phyloP scores from a whole-genome alignment of 2,113 vertebrate species.

The Psilopsiagon aymara region DNA sequence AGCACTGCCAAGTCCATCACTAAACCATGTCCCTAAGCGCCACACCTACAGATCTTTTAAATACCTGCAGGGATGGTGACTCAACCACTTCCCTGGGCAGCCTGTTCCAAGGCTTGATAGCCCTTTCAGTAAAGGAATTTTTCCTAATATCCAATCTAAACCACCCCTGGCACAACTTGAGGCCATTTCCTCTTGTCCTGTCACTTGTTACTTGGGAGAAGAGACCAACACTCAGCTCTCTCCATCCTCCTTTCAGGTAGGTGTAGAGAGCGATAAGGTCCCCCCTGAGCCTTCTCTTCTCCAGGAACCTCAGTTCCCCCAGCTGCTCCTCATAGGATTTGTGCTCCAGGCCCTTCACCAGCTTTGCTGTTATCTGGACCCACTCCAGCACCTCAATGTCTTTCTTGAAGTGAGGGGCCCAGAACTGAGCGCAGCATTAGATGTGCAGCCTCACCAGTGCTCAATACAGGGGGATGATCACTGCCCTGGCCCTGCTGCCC shows the following conservation, averaged over 20 bases:
- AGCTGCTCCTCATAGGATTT: neutral
- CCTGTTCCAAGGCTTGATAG: neutral
- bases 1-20: neutral
- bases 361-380: neutral
- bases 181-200: neutral
- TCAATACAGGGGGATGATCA: neutral
- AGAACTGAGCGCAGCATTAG: fast-evolving
- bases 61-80: neutral
- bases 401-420: neutral
- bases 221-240: neutral
- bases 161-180: neutral
- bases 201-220: neutral
- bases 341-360: neutral
- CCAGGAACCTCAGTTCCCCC: neutral
- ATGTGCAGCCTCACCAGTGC: neutral
- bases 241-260: neutral
- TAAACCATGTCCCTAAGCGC: neutral
- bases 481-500: neutral
- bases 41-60: neutral
- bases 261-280: neutral
- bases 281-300: neutral
- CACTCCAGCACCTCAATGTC: neutral
- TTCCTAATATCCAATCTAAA: neutral
- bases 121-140: neutral
- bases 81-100: neutral